These are phyloP conservation scores for Chalcis sispes DNA, from an alignment of 2,888 invertebrate genomes.

Conservation along the genomic window DNA sequence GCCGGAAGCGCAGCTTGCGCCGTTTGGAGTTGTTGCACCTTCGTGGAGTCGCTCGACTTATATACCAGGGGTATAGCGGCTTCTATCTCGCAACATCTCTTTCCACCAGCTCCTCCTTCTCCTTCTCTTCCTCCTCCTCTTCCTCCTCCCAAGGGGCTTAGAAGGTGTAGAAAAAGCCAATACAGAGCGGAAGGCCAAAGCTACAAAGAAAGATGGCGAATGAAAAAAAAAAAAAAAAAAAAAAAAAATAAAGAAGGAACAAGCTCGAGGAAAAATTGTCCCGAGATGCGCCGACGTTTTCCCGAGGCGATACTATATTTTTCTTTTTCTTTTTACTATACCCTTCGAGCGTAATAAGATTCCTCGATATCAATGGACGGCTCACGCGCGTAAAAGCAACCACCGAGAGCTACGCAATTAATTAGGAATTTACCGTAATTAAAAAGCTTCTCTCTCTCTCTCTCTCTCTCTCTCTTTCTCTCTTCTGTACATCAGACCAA, in stretches of 20 bases:
- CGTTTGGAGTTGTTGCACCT: background rate
- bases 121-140: no score
- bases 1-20: constrained; percentile 53
- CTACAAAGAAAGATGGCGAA: constrained; percentile 8
- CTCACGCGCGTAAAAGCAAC: no score
- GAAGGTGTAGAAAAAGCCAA: constrained; percentile 54
- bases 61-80: background rate
- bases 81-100: constrained; percentile 16
- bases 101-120: no score
- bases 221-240: background rate
- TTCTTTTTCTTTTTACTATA: background rate
- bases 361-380: constrained; percentile 27
- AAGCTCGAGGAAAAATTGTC: constrained; percentile 21
- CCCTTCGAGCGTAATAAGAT: constrained; percentile 23
- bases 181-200: constrained; percentile 38
- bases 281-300: background rate
- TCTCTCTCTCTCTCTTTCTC: no score
- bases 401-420: background rate
- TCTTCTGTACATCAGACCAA: no score
- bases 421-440: constrained; percentile 40
- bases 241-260: background rate
- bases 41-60: no score
- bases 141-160: constrained; percentile 46
- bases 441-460: constrained; percentile 14
- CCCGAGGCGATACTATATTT: background rate